These are phyloP conservation scores for Idaea dimidiata DNA, from an alignment of 2,888 invertebrate species.

Conservation along the genomic window DNA sequence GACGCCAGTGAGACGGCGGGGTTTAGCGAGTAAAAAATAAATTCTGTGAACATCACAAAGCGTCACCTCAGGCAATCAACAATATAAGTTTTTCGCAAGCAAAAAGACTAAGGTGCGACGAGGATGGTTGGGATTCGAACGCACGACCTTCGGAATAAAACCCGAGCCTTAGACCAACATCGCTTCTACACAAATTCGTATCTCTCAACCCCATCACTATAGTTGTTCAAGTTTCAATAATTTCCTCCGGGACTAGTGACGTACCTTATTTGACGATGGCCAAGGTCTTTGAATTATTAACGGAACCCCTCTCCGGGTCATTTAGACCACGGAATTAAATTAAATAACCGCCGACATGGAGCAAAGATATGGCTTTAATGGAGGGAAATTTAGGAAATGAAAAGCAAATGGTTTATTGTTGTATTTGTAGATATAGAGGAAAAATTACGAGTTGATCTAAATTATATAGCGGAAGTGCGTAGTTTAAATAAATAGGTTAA, in stretches of 20 bases:
- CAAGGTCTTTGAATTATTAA: conserved; percentile 64
- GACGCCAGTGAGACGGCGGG: no score
- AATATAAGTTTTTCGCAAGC: no score
- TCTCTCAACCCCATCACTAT: background rate
- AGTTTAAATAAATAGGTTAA: background rate
- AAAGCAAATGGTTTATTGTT: background rate
- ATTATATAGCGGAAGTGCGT: background rate
- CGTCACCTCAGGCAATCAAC: no score
- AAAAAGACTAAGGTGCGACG: no score
- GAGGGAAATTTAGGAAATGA: background rate
- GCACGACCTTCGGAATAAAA: no score
- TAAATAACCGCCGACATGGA: conserved; percentile 22
- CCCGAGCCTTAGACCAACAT: no score
- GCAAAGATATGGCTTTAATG: background rate
- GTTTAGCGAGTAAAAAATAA: no score
- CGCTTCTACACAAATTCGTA: background rate
- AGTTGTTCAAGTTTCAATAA: conserved; percentile 68
- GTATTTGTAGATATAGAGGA: background rate
- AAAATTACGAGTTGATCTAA: background rate
- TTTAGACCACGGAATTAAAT: conserved; percentile 41
- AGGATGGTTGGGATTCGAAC: no score
- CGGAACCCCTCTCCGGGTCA: conserved; percentile 48
- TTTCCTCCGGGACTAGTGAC: conserved; percentile 65
- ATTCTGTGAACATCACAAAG: no score
- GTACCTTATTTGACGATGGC: conserved; percentile 56